Evolutionary conservation across 2,888 invertebrate species (phyloP), one percentile per base, ranked within the genome.

Genomic region (Slavum lentiscoides): DNA sequence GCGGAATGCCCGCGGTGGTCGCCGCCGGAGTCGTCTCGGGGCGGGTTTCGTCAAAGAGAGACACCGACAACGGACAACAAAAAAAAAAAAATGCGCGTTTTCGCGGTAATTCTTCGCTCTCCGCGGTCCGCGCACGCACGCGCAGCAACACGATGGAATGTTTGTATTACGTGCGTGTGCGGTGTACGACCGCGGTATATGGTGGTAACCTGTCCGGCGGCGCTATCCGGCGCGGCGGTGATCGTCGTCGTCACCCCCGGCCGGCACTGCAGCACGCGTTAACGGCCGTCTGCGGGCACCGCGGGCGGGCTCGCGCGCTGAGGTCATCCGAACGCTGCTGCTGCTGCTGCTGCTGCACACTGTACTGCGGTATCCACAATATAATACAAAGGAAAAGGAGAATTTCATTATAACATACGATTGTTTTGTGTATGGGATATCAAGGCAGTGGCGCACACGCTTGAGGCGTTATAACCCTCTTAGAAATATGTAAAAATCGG

Each of bases 151-250:
- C 73, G 43, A 23, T 23, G 72, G 55, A 69, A 69, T 69, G 55
- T 30, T 5, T 53, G 8, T 8, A 39, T 21, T 13, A 23, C 61
- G 53, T 17, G n/a, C 11, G 2, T 7, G n/a, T 55, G 55, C 37
- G 73, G 49, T 69, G 6, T 59, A 72, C 61, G 77, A 70, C 53
- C 37, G 30, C 1, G 30, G 30, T 30, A 30, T 30, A 30, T 30
- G 4, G 49, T 62, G 39, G 58, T 59, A 66, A 80, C 72, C 72
- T 64, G 80, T 55, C 23, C 59, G 70, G 55, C 62, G 80, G 80
- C 80, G 80, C 72, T 72, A 80, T 64, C 80, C 70, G 80, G 39
- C 70, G 62, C 64, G 70, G 39, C 64, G 70, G 53, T 70, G 72
- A 30, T 30, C 30, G n/a, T 70, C 80, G n/a, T 37, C 80, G 53